phyloP scores from a whole-genome alignment of 2,113 vertebrate species.

The Spheniscus mendiculus region DNA sequence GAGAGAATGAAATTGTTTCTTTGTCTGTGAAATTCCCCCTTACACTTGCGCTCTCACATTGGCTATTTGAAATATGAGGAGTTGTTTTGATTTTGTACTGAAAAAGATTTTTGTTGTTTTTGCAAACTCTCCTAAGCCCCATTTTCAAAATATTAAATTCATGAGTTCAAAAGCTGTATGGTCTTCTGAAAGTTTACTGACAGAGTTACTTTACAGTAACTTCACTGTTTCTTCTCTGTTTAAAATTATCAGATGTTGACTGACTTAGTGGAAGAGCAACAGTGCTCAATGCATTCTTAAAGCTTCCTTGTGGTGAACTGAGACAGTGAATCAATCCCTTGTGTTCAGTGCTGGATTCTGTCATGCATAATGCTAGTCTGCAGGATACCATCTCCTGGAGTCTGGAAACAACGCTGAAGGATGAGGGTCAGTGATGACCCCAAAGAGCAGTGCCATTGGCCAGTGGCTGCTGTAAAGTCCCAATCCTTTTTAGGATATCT shows the following conservation, averaged over 20 bases:
- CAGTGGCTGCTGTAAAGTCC: background rate
- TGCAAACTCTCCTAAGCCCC: background rate
- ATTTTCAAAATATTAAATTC: background rate
- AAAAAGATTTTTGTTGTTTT: background rate
- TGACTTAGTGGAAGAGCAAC: background rate
- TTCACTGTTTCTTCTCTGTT: background rate
- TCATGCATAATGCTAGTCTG: background rate
- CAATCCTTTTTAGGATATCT: background rate
- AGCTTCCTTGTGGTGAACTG: background rate
- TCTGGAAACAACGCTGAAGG: background rate
- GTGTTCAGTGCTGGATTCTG: background rate
- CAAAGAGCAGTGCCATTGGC: background rate
- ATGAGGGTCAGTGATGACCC: background rate
- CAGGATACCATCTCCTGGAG: background rate
- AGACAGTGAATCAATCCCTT: background rate
- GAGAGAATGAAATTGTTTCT: background rate
- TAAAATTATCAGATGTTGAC: background rate
- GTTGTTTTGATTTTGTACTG: background rate
- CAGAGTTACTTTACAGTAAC: background rate
- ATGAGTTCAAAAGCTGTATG: background rate
- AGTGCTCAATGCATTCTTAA: background rate
- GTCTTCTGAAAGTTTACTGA: background rate
- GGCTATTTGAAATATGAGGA: background rate
- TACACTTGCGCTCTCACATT: background rate
- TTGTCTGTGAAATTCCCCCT: background rate